Evolutionary conservation across 2,797 vertebrate species (phyloP), one percentile per base, ranked within the genome.

Genomic region (Macroramphosus scolopax): DNA sequence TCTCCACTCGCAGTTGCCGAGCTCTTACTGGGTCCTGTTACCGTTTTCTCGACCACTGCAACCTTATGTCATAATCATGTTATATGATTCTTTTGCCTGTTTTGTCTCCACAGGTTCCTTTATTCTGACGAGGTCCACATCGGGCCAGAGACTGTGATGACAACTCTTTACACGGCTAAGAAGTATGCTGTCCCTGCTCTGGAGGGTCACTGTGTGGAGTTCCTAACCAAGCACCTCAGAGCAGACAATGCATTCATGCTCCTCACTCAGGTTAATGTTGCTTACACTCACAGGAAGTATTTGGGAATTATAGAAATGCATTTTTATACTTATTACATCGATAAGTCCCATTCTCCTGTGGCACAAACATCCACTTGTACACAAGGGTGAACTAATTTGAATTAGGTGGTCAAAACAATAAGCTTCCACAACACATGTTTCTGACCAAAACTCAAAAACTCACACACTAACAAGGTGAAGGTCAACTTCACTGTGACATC

Each of bases 61-160:
- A 13, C 13, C 30, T 13, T 32, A 5, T 6, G 6, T 22, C 20
- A 22, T 14, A 5, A 5, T 32, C 12, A 6, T 32, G 12, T 29
- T 4, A 10, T 10, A 29, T 10, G 11, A 29, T 29, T 4, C 4
- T 29, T 6, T 12, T 11, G n/a, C 7, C 13, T 12, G 18, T 33
- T 51, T 39, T 8, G 5, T 47, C 13, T 47, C 10, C 37, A 1
- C 78, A 98, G 97, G 77, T 98, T 98, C 69, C 90, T 99, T 34
- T 99, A 99, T 69, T 99, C 97, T 3, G 97, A 99, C 11, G 97
- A 98, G 81, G 94, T 98, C 65, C 96, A 97, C 82, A 98, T 98
- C 0, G 94, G 95, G 37, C 95, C 97, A 0, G 96, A 97, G 87
- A 99, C 96, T 1, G 97, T 98, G 75, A 99, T 98, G 96, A 97